phyloP scores from a whole-genome alignment of 1,140 invertebrate genomes.

The Macrobrachium nipponense region DNA sequence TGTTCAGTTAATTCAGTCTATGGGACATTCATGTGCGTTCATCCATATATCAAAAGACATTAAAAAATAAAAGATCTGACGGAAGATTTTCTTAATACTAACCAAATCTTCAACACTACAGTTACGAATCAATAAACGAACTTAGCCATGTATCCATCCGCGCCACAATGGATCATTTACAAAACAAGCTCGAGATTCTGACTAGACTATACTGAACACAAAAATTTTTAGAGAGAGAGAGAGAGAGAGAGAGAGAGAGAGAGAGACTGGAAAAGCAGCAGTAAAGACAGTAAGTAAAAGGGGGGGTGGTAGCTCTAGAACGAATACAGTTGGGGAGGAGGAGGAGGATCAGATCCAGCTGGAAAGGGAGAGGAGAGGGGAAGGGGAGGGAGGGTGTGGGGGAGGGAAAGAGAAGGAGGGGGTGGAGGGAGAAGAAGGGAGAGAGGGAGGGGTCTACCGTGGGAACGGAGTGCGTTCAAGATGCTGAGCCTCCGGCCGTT shows the following conservation, averaged over 20 bases:
- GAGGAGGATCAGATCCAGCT: neutral
- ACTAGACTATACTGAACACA: no score
- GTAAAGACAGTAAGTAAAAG: neutral
- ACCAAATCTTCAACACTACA: no score
- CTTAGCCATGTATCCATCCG: no score
- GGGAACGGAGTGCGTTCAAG: constrained; percentile 10
- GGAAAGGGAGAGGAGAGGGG: constrained; percentile 1
- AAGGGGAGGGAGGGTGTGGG: neutral
- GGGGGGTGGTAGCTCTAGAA: neutral
- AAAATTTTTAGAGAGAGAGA: constrained; percentile 12
- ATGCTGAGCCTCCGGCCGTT: constrained; percentile 7
- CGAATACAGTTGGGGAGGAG: neutral
- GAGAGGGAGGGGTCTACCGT: neutral
- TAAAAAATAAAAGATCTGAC: no score
- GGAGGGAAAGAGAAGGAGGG: neutral
- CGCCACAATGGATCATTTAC: no score
- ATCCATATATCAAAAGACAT: no score
- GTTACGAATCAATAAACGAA: no score
- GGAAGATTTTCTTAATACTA: no score
- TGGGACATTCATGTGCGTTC: no score
- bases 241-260: constrained; percentile 18
- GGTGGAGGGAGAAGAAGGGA: neutral
- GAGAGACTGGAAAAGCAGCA: constrained; percentile 5
- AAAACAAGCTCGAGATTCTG: no score
- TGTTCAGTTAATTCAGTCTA: no score